A percentile compares a stretch with the other conserved stretches of the same genome.
Evolutionary conservation across 2,888 invertebrate genomes (phyloP).

Genomic region (Cremastobaeus sp.): DNA sequence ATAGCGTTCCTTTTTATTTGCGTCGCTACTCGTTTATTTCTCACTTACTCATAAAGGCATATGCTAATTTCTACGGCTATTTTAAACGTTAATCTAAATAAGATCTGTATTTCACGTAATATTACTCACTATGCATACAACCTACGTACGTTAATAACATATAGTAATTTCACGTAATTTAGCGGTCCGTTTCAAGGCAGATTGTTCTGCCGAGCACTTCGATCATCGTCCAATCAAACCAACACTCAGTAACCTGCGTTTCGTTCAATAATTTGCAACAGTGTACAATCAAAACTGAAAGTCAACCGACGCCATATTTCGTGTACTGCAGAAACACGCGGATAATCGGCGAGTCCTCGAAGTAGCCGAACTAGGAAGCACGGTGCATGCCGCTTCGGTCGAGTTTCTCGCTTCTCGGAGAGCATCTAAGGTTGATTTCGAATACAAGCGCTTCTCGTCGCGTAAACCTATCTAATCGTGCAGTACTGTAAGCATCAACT

Average conservation of each 20-base stretch:
- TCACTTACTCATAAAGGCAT: background rate
- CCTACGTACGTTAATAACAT: conserved; percentile 11
- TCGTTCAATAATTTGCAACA: conserved; percentile 3
- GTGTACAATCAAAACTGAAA: conserved; percentile 33
- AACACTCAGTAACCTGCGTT: background rate
- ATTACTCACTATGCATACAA: conserved; percentile 18
- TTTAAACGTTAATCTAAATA: conserved; percentile 21
- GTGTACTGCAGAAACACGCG: background rate
- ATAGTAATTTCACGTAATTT: background rate
- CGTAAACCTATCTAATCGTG: conserved; percentile 18
- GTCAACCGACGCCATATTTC: conserved; percentile 14
- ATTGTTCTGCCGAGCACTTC: no score
- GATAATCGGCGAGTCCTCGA: no score
- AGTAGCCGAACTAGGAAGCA: conserved; percentile 4
- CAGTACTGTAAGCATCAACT: conserved; percentile 38
- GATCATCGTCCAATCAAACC: background rate
- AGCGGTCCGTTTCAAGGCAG: no score
- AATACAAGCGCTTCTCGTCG: conserved; percentile 14
- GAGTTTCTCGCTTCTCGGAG: background rate
- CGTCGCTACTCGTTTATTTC: background rate
- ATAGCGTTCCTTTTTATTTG: conserved; percentile 1
- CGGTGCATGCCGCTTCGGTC: conserved; percentile 12
- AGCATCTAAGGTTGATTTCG: conserved; percentile 16
- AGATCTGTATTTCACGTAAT: conserved; percentile 36
- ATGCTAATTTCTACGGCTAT: background rate